phyloP scores from a whole-genome alignment of 2,113 vertebrate species.

The Varanus komodoensis region DNA sequence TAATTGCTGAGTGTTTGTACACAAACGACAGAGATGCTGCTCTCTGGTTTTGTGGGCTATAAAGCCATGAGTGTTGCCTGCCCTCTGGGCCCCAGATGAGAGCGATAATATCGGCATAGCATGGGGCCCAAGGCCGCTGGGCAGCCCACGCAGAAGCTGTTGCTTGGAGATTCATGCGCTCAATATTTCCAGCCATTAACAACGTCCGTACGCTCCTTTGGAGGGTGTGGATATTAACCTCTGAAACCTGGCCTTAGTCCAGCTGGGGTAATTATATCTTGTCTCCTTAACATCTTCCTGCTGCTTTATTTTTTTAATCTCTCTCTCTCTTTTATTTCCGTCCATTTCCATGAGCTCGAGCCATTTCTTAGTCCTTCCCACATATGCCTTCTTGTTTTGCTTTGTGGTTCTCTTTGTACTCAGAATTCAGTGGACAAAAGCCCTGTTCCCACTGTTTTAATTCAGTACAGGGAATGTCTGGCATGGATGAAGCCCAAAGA shows the following conservation, averaged over 20 bases:
- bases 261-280: conserved; percentile 44
- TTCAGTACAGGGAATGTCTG: background rate
- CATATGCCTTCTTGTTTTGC: background rate
- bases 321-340: background rate
- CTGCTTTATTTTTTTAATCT: conserved; percentile 30
- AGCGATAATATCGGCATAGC: conserved; percentile 58
- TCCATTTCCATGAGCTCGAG: background rate
- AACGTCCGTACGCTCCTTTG: conserved; percentile 54
- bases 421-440: background rate
- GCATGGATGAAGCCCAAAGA: background rate
- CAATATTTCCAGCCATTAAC: conserved; percentile 48
- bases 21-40: conserved; percentile 57
- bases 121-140: background rate
- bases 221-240: conserved; percentile 60
- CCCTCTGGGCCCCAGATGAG: conserved; percentile 52
- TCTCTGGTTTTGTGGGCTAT: conserved; percentile 48
- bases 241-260: conserved; percentile 51
- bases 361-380: background rate
- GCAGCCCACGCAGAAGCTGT: conserved; percentile 43
- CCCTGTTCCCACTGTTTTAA: too few species aligned
- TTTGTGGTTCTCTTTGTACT: too few species aligned
- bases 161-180: conserved; percentile 50
- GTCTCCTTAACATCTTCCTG: conserved; percentile 47
- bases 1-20: conserved; percentile 69
- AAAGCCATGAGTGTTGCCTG: conserved; percentile 48